Base-by-base conservation (phyloP, 2,888 invertebrate genomes). In the Tipula unca region DNA sequence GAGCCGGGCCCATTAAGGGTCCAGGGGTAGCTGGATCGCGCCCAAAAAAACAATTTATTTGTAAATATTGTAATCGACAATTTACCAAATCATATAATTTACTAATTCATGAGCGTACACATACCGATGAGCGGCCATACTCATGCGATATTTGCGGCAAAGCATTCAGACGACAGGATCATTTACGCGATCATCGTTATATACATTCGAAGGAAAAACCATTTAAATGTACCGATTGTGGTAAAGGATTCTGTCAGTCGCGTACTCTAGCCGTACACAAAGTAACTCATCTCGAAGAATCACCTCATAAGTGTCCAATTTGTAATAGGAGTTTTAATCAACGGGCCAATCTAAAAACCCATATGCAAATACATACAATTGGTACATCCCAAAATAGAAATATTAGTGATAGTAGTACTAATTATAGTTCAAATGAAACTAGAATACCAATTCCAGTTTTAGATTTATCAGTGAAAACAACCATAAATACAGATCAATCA, bases 141-240 rank as follows among this genome's bases (percentile, higher is more conserved):
- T 96, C 97, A 69, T 98, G 98, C 90, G 98, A 98, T 90, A 97
- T 98, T 88, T 98, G 98, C 91, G 96, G 97, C 87, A 98, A 98
- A 91, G 97, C 98, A 25, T 99, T 98, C 92, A 93, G 98, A 87
- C 93, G 98, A 88, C 98, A 98, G 92, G 98, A 99, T 91, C 97
- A 97, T 91, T 93, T 97, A 87, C 94, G 97, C 91, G 97, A 97
- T 90, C 97, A 97, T 92, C 96, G 96, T 90, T 99, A 98, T 92
- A 99, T 99, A 87, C 99, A 99, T 92, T 97, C 97, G 87, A 99
- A 99, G 90, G 98, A 99, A 91, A 99, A 99, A 90, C 99, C 99
- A 0, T 99, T 99, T 92, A 99, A 98, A 90, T 99, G 99, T 91
- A 94, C 93, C 3, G 96, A 98, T 88, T 99, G 99, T 90, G 98